Conservation (phyloP, 2,797 vertebrate genomes). For the Macropodus opercularis region DNA sequence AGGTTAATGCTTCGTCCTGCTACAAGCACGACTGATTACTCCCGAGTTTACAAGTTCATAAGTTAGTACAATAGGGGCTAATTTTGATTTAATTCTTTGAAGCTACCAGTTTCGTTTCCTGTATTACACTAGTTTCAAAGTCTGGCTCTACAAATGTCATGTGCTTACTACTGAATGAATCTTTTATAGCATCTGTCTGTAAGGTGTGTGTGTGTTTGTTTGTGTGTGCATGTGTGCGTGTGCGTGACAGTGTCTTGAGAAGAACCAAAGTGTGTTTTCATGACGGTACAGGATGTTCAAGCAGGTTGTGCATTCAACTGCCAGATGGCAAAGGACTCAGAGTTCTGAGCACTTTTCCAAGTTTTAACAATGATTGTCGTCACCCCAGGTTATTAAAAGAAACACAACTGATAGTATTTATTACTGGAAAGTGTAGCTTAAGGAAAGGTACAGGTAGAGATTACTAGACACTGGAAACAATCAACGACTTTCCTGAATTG, state of each 20-base stretch:
- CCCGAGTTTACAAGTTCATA: slow-evolving; percentile 11
- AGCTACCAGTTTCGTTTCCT: slow-evolving; percentile 27
- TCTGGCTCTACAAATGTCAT: neutral
- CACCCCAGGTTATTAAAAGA: neutral
- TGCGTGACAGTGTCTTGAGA: neutral
- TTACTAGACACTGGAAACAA: slow-evolving; percentile 52
- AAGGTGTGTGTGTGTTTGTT: slow-evolving; percentile 7
- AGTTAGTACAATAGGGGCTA: neutral
- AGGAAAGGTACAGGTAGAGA: slow-evolving; percentile 39
- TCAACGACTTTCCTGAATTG: slow-evolving; percentile 37
- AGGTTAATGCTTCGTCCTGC: too few relatives aligned
- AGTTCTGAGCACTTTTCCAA: slow-evolving; percentile 51
- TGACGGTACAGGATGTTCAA: slow-evolving; percentile 36
- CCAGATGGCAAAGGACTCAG: neutral
- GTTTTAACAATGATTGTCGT: neutral
- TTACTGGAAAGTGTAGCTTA: neutral
- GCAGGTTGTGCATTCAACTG: slow-evolving; percentile 25
- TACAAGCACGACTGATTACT: slow-evolving; percentile 18
- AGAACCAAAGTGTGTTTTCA: slow-evolving; percentile 66
- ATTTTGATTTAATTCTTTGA: neutral
- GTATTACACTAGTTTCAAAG: slow-evolving; percentile 2
- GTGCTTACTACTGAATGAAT: slow-evolving; percentile 58
- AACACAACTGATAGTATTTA: slow-evolving; percentile 14
- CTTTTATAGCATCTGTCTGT: slow-evolving; percentile 15
- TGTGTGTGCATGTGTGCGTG: slow-evolving; percentile 1